Evolutionary conservation across 2,113 vertebrate species (phyloP), one percentile per base, ranked within the genome.

Genomic region (Coreoperca whiteheadi): DNA sequence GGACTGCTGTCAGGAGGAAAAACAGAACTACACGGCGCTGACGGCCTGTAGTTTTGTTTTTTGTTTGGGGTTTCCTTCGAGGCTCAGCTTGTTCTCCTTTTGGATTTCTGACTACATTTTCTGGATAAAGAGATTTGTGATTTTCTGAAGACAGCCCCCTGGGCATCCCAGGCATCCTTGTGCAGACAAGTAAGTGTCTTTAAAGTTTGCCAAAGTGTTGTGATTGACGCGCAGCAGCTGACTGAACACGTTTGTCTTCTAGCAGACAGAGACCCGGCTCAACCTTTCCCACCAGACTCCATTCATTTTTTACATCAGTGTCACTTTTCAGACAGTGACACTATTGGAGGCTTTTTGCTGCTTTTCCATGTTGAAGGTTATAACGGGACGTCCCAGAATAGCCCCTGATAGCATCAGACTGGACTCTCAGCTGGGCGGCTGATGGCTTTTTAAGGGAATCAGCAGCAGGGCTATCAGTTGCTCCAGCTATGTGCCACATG

Each of bases 381-480:
- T 94, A 93, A 91, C 93, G 86, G 93, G 91, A 79, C 77, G 80
- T 95, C 97, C 96, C 96, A 97, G 96, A 99, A 99, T 99, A 99
- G 97, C 94, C 93, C 88, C 96, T 97, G 97, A 98, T 96, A 96
- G 96, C 96, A 96, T 93, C 94, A 88, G 82, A 80, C 88, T 93
- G 96, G 95, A 95, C 66, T 94, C 95, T 95, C 95, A 95, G 95
- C 96, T 94, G 92, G 92, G 91, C 92, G 14, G 88, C 91, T 86
- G 79, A 98, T 99, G 97, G 96, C 98, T 99, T 99, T 99, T 99
- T 99, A 99, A 99, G 98, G 98, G 96, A 98, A 99, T 99, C 97
- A 93, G 91, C 96, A 93, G 96, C 93, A 88, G 92, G 93, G 94
- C 92, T 98, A 97, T 98, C 96, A 96, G 93, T 96, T 97, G 95